Base-by-base conservation (phyloP, 1,140 invertebrate species). In the Pissodes strobi region DNA sequence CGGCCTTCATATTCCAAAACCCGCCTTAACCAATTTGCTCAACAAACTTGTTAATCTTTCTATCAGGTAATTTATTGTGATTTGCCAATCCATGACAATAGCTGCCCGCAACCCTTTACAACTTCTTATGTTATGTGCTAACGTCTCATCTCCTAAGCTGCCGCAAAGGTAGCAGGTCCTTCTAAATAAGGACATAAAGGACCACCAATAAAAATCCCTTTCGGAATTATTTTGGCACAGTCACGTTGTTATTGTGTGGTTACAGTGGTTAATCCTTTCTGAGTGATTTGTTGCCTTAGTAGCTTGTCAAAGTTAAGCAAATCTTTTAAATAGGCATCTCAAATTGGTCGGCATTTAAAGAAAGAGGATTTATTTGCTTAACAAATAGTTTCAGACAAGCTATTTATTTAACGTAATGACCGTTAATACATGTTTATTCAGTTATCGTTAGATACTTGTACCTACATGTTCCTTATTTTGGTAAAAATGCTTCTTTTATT, bases 261-360 rank as follows among this genome's bases (percentile, higher is more conserved):
- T 49, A 55, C 41, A 43, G 46, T 48, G 19, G 46, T 55, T 49
- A 43, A 43, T 53, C 60, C 49, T 52, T 63, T 63, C 9, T 41
- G 48, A 53, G 23, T 63, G 60, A 63, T 63, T 63, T 63, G 60
- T 63, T 63, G 60, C 60, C 49, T 53, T 63, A 22, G 22, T n/a
- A 53, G 46, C 60, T 63, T 63, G 60, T 63, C 60, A 63, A 34
- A 30, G 48, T 53, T 30, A 53, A 55, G 60, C 60, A 30, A 63
- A 63, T 27, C 51, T 46, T 37, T 49, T 51, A 27, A 63, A 51
- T 27, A 51, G 49, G 53, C 21, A 22, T 38, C n/a, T 51, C 19
- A 46, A 46, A 43, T 45, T 37, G 23, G 57, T 60, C 57, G 57
- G 57, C 27, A 13, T 58, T 45, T 46, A 46, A 58, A 21, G 15